Base-by-base conservation (phyloP, 2,113 vertebrate species). In the Sebastes schlegelii region DNA sequence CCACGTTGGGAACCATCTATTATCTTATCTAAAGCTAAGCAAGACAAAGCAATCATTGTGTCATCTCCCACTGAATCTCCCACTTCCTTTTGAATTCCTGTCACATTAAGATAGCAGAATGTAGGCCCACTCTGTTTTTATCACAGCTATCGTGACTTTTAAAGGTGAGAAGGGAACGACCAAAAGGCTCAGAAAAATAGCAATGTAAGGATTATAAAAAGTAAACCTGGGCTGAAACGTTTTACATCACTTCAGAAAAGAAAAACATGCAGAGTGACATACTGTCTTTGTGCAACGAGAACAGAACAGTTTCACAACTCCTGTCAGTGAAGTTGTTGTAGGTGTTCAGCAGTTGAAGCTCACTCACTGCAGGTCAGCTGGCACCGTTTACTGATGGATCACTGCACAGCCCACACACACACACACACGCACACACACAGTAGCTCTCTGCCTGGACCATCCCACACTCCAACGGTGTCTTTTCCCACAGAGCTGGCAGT, bases 361-460 rank as follows among this genome's bases (percentile, higher is more conserved):
- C 80, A 83, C 87, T 91, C 82, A 64, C 80, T 92, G 85, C 82
- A 89, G 86, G 88, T 93, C 90, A 91, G 89, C 85, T 87, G 80
- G 84, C 88, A 89, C 77, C 54, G 84, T 90, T 88, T 90, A 79
- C 80, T 2, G 83, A 83, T 86, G 80, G 87, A 91, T 89, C 79
- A 55, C 81, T 90, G 84, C 85, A 82, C 91, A 83, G 76, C 90
- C 86, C 91, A 79, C 88, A 90, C 86, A 85, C 77, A 88, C 43
- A 82, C 62, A 73, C 74, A 86, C 65, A 84, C 49, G 84, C 26
- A 77, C 43, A 61, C 54, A 80, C 42, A 69, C 67, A 69, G 72
- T 64, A 81, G 66, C 86, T 83, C 76, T 77, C 65, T 81, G 79
- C 81, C 67, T 87, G 69, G 79, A 89, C 77, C 73, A 83, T 91